Evolutionary conservation across 2,113 vertebrate genomes (phyloP).

Genomic region (Pedetes capensis): DNA sequence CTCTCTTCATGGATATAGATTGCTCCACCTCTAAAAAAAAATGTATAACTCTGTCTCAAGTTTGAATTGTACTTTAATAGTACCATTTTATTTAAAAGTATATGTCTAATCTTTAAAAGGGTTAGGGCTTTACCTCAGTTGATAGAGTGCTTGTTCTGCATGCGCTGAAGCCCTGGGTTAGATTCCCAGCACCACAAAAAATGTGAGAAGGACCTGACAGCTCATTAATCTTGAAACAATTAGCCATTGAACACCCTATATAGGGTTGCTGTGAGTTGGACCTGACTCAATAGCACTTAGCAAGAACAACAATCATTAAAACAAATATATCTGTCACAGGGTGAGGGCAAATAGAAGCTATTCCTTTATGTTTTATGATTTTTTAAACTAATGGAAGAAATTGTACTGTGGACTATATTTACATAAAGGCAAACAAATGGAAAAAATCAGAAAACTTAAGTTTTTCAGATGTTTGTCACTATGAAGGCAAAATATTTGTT

Average conservation of each 20-base stretch:
- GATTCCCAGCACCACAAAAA: too few relatives aligned
- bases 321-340: neutral
- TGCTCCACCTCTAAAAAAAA: neutral
- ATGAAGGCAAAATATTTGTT: neutral
- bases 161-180: too few relatives aligned
- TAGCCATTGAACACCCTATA: too few relatives aligned
- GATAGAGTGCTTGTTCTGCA: too few relatives aligned
- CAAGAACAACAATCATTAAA: too few relatives aligned
- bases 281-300: too few relatives aligned
- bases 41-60: neutral
- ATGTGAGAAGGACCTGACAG: too few relatives aligned
- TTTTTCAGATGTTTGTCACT: neutral
- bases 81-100: neutral
- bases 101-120: constrained; percentile 2
- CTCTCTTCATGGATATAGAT: neutral
- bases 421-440: neutral
- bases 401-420: neutral
- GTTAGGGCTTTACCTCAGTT: too few relatives aligned
- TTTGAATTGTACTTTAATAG: neutral
- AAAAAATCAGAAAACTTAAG: neutral
- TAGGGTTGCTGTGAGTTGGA: too few relatives aligned
- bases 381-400: neutral
- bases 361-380: neutral
- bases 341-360: neutral
- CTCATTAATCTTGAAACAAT: too few relatives aligned